Evolutionary conservation across 2,113 vertebrate species (phyloP), one percentile per base, ranked within the genome.

Genomic region (Hyla sarda): DNA sequence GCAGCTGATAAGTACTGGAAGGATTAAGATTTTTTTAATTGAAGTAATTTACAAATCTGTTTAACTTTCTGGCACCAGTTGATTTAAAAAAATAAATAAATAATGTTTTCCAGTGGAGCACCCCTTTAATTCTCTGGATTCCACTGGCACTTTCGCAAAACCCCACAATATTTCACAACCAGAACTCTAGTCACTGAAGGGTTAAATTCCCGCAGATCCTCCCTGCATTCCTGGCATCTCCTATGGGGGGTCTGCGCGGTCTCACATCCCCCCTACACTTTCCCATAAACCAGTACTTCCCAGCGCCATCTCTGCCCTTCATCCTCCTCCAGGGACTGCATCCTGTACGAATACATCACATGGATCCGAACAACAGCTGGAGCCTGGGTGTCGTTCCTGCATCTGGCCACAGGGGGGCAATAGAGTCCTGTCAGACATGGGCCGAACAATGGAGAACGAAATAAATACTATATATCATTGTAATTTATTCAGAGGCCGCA

Each of bases 201-300:
- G 77, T 80, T 60, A 80, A 80, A 3, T 21, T 23, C 1, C 4
- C 21, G 13, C 75, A 2, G 75, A 32, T 34, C 41, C 47, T 52
- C 52, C 69, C 69, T 73, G 67, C 82, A 83, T 83, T 83, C 69
- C 67, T 73, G 32, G 23, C 16, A 21, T 56, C n/a, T 69, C 50
- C 50, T 58, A 48, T 56, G 2, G 0, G n/a, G 65, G 67, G 82
- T 69, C 65, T 72, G 48, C 30, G 5, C 30, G 73, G 32, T 56
- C 77, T 83, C 47, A 74, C 82, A 25, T 50, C 50, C 30, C 56
- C 82, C 37, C 28, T 56, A 25, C 73, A 45, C 56, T 75, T 84
- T 84, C 82, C 72, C 82, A 84, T 73, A 19, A 17, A 65, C 21
- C 32, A 13, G 34, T 60, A 21, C 62, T 82, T 62, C 56, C 69